Evolutionary conservation across 2,888 invertebrate genomes (phyloP).

Genomic region (Timema cristinae): DNA sequence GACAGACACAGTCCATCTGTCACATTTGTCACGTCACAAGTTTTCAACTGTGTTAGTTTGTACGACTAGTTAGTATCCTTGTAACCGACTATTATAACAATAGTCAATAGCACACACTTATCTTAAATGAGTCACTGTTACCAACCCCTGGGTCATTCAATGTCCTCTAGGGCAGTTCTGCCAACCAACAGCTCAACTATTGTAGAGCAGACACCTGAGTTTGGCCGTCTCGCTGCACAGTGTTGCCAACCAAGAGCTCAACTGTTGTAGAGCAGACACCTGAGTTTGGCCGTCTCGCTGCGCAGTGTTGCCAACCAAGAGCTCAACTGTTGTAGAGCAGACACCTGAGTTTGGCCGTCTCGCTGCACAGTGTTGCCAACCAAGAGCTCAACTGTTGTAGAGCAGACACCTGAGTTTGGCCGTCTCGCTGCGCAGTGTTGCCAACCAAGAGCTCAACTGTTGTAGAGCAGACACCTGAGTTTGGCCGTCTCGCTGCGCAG

Average conservation of each 20-base stretch:
- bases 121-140: no score
- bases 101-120: no score
- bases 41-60: no score
- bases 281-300: constrained; percentile 1
- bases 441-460: constrained; percentile 61
- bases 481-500: constrained; percentile 5
- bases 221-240: constrained; percentile 2
- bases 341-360: constrained; percentile 1
- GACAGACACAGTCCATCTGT: no score
- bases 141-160: no score
- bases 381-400: neutral
- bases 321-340: constrained; percentile 49
- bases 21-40: no score
- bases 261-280: constrained; percentile 8
- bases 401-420: constrained; percentile 3
- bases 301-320: constrained; percentile 51
- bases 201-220: constrained; percentile 4
- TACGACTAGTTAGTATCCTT: no score
- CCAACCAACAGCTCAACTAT: constrained; percentile 61
- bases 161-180: neutral
- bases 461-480: constrained; percentile 4
- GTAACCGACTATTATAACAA: no score
- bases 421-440: constrained; percentile 1
- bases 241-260: constrained; percentile 39
- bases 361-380: constrained; percentile 39